phyloP scores from a whole-genome alignment of 2,797 vertebrate species.

The Syngnathus acus region DNA sequence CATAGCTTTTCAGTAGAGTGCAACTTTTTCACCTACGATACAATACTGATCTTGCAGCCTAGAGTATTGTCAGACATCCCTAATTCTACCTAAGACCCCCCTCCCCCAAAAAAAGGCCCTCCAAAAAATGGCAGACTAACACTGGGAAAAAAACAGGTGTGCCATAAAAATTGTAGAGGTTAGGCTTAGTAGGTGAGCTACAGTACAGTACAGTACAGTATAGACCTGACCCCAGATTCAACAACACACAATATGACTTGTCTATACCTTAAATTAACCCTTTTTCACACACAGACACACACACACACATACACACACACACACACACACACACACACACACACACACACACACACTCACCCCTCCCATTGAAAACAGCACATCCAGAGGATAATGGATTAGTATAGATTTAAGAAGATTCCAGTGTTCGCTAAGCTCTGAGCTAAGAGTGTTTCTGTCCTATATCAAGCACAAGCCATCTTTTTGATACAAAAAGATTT shows the following conservation, averaged over 20 bases:
- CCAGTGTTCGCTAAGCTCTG: slow-evolving; percentile 56
- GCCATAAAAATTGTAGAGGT: neutral
- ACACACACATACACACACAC: neutral
- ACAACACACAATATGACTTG: neutral
- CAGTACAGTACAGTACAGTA: too few species aligned
- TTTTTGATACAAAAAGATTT: slow-evolving; percentile 34
- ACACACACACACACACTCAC: neutral
- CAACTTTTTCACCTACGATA: too few species aligned
- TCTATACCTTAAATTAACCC: neutral
- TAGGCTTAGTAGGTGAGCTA: too few species aligned
- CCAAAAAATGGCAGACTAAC: neutral
- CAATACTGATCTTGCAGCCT: too few species aligned
- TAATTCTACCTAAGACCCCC: too few species aligned
- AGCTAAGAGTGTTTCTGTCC: slow-evolving; percentile 30
- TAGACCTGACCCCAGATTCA: neutral
- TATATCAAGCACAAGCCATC: slow-evolving; percentile 38
- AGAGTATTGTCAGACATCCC: too few species aligned
- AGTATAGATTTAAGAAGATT: slow-evolving; percentile 74
- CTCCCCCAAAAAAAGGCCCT: too few species aligned
- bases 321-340: neutral
- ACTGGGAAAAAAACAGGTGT: neutral
- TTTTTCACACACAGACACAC: neutral
- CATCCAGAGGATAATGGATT: slow-evolving; percentile 78
- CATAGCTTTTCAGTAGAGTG: too few species aligned
- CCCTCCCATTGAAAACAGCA: slow-evolving; percentile 43